These are phyloP conservation scores for Manis pentadactyla DNA, from an alignment of 2,797 vertebrate species.

Conservation along the genomic window DNA sequence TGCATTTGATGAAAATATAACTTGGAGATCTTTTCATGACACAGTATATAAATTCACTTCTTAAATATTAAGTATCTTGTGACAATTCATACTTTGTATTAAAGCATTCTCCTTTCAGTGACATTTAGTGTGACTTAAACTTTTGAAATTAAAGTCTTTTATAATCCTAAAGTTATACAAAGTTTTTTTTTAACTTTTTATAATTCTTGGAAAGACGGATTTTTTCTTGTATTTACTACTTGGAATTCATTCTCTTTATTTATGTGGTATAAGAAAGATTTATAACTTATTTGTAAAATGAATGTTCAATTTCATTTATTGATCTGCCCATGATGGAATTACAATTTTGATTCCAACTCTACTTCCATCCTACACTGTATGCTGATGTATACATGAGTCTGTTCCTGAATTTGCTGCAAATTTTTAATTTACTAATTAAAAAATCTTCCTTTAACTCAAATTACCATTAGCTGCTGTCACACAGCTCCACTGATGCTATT, in stretches of 20 bases:
- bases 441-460: neutral
- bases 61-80: neutral
- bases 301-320: neutral
- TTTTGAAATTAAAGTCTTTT: neutral
- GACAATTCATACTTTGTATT: neutral
- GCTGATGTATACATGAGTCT: neutral
- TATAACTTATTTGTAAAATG: neutral
- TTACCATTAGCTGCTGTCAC: neutral
- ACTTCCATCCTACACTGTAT: neutral
- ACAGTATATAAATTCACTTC: neutral
- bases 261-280: neutral
- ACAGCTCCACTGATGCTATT: neutral
- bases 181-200: neutral
- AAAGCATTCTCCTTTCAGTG: neutral
- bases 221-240: neutral
- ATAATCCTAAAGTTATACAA: neutral
- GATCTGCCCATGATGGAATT: neutral
- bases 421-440: neutral
- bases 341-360: neutral
- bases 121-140: neutral
- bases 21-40: neutral
- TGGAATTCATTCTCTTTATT: neutral
- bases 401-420: neutral
- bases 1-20: neutral
- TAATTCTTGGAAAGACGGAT: neutral